These are phyloP conservation scores for Odontomyia ornata DNA, from an alignment of 2,888 invertebrate genomes.

Conservation along the genomic window DNA sequence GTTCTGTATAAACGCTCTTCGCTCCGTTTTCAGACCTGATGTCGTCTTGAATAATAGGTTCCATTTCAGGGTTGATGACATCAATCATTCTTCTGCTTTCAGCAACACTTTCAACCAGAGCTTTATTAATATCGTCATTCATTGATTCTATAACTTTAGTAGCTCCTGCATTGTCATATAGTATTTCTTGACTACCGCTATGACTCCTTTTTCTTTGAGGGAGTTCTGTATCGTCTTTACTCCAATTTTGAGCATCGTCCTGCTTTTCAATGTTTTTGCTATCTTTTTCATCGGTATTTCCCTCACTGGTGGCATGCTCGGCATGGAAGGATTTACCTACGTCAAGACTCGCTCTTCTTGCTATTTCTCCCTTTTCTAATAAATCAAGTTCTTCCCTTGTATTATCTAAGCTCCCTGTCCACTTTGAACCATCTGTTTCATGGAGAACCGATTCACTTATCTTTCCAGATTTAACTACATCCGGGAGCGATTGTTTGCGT, in stretches of 20 bases:
- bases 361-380: constrained; percentile 23
- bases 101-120: too few relatives aligned
- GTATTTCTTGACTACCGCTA: too few relatives aligned
- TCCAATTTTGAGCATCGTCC: too few relatives aligned
- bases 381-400: constrained; percentile 32
- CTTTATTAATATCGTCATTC: too few relatives aligned
- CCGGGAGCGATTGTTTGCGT: constrained; percentile 50
- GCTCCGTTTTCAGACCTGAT: not conserved
- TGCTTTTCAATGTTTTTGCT: too few relatives aligned
- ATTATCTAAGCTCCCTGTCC: not conserved
- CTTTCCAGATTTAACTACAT: constrained; percentile 51
- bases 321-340: not conserved
- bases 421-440: not conserved
- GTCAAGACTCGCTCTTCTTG: not conserved
- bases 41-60: not conserved
- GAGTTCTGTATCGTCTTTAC: too few relatives aligned
- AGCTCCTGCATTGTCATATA: too few relatives aligned
- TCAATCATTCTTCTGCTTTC: too few relatives aligned
- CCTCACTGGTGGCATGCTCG: not conserved
- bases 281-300: not conserved
- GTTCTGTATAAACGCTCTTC: too few relatives aligned
- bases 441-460: not conserved
- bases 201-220: too few relatives aligned
- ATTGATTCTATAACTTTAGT: too few relatives aligned
- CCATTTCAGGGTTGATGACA: not conserved